A percentile compares a stretch with the other conserved stretches of the same genome.
Evolutionary conservation across 2,888 invertebrate genomes (phyloP).

Genomic region (Bedellia somnulentella): DNA sequence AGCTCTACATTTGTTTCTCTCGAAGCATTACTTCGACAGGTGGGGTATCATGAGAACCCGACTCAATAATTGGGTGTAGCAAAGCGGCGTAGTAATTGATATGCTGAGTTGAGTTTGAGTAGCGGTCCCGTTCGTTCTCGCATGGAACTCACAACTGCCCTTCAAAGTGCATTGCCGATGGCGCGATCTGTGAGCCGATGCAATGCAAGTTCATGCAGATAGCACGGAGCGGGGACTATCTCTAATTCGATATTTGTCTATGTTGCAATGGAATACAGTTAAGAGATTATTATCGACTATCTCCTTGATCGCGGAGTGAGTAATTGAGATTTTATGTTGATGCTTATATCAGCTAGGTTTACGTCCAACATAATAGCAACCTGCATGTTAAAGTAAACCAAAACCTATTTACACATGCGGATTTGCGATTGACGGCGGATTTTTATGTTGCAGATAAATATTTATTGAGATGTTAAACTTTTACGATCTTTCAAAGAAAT

Average conservation of each 20-base stretch:
- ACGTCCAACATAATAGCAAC: too few species aligned
- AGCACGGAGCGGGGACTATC: constrained; percentile 2
- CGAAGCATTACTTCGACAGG: too few species aligned
- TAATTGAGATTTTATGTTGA: not conserved
- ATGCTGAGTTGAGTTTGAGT: constrained; percentile 36
- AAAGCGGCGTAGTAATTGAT: constrained; percentile 52
- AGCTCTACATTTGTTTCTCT: too few species aligned
- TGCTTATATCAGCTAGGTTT: too few species aligned
- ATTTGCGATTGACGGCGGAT: too few species aligned
- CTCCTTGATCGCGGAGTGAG: constrained; percentile 7
- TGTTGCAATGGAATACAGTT: constrained; percentile 50
- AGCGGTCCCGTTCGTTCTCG: constrained; percentile 38
- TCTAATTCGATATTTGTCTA: constrained; percentile 9
- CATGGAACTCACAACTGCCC: constrained; percentile 32
- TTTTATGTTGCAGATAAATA: too few species aligned
- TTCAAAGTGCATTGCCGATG: constrained; percentile 11
- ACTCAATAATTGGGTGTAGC: constrained; percentile 52
- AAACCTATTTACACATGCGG: too few species aligned
- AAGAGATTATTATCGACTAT: constrained; percentile 32
- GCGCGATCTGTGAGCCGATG: constrained; percentile 13
- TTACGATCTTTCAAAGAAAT: too few species aligned
- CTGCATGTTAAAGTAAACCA: too few species aligned
- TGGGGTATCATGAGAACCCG: constrained; percentile 43
- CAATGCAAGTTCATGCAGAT: not conserved
- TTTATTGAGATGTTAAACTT: too few species aligned